Evolutionary conservation across 2,888 invertebrate genomes (phyloP), one percentile per base, ranked within the genome.

Genomic region (Chaetogeoica ovagalla): DNA sequence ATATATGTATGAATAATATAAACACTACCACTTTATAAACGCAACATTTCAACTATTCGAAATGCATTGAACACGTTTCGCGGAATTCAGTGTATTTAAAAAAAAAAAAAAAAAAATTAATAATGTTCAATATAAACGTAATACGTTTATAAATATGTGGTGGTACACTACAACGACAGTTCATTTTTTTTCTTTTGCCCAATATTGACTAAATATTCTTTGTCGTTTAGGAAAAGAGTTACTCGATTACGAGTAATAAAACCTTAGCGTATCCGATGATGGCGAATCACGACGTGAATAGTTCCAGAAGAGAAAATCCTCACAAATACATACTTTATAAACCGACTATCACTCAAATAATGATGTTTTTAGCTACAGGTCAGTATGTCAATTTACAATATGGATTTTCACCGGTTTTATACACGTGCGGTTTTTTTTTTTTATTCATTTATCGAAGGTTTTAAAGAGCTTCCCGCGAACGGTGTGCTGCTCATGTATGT

Each of bases 261-360:
- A 84, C 84, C 37, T 83, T 83, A 77, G 87, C 87, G 75, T 90
- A 90, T 84, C 88, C 88, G 37, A 86, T 91, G 84, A 84, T 85
- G 79, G 84, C 84, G 9, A 85, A 88, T 85, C 93, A 94, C 86
- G 93, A 93, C 86, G 93, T 93, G 59, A 91, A 91, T 83, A 87
- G 88, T 84, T 89, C 91, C 81, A 90, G 91, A 86, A 88, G 94
- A 85, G 94, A 95, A 87, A 98, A 97, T 88, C 97, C 97, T 63
- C 97, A 97, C 89, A 98, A 98, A 88, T 97, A 96, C 88, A 90
- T 98, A 84, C 90, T 98, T 84, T 98, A 95, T 88, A 96, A 96
- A 87, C 98, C 98, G 81, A 94, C 96, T 73, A 92, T 96, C 84
- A 94, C 93, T 86, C 97, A 97, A 88, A 91, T 97, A 81, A 90